Evolutionary conservation across 2,113 vertebrate species (phyloP).

Genomic region (Ptilonorhynchus violaceus): DNA sequence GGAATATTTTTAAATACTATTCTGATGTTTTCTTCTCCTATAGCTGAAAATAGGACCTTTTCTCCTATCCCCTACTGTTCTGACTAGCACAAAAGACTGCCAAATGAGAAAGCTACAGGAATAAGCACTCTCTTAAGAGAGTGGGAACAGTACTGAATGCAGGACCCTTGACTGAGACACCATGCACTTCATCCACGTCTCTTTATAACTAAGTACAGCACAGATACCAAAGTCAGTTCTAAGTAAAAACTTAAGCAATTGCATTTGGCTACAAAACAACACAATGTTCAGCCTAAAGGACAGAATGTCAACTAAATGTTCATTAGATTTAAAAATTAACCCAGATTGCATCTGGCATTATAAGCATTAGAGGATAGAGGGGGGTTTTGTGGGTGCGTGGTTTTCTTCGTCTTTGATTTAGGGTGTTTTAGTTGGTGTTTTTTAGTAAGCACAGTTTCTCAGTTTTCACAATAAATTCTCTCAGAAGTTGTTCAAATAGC

Average conservation of each 20-base stretch:
- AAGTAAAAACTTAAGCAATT: neutral
- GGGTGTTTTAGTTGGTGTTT: neutral
- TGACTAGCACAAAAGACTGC: neutral
- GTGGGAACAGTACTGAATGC: neutral
- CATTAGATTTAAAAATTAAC: neutral
- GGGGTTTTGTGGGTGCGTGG: rapidly evolving
- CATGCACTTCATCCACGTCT: rapidly evolving
- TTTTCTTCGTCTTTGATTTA: neutral
- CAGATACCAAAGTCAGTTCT: neutral
- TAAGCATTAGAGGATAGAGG: neutral
- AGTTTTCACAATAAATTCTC: neutral
- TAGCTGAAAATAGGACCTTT: neutral
- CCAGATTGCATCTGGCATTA: neutral
- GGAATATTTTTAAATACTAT: neutral
- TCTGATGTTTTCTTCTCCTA: neutral
- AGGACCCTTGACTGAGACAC: neutral
- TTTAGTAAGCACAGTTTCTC: neutral
- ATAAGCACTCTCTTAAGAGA: neutral
- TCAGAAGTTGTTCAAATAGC: neutral
- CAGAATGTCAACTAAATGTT: neutral
- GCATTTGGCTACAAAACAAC: neutral
- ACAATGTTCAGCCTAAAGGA: neutral
- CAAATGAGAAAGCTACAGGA: neutral
- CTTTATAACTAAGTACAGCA: neutral
- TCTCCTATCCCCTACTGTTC: neutral